Conservation (phyloP, 2,113 vertebrate species). For the Bujurquina vittata region DNA sequence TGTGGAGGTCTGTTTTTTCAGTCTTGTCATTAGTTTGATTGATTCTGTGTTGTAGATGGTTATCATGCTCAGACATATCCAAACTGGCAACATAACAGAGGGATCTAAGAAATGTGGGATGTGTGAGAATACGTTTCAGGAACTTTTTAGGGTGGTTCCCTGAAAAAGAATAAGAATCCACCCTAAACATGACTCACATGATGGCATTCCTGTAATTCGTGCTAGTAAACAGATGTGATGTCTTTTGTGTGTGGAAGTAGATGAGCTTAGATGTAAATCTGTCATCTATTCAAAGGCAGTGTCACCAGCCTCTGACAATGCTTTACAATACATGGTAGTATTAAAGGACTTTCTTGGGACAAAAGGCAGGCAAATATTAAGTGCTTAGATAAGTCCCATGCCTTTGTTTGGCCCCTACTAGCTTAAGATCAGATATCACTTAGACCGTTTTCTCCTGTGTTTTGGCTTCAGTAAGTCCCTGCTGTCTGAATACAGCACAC, state of each 20-base stretch:
- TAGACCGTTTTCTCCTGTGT: constrained; percentile 23
- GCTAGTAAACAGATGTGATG: constrained; percentile 26
- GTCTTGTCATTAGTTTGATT: constrained; percentile 31
- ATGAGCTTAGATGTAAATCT: constrained; percentile 26
- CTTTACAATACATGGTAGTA: background rate
- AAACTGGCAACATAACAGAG: constrained; percentile 8
- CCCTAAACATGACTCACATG: constrained; percentile 41
- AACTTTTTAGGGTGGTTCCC: constrained; percentile 29
- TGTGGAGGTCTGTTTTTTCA: constrained; percentile 11
- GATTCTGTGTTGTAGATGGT: background rate
- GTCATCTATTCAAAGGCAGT: background rate
- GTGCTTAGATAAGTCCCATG: constrained; percentile 17
- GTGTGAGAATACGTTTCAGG: constrained; percentile 1
- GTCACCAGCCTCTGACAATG: constrained; percentile 6
- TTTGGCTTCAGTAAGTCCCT: constrained; percentile 21
- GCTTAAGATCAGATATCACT: constrained; percentile 27
- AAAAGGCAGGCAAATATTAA: constrained; percentile 21
- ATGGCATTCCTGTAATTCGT: constrained; percentile 16
- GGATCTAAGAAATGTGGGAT: background rate
- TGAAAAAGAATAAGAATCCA: constrained; percentile 9
- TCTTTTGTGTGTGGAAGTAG: constrained; percentile 20
- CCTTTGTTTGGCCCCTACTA: constrained; percentile 31
- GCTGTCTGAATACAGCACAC: constrained; percentile 28
- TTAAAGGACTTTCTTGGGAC: constrained; percentile 12
- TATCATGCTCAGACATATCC: constrained; percentile 33